Evolutionary conservation across 2,113 vertebrate genomes (phyloP).

Genomic region (Todiramphus saurophagus): DNA sequence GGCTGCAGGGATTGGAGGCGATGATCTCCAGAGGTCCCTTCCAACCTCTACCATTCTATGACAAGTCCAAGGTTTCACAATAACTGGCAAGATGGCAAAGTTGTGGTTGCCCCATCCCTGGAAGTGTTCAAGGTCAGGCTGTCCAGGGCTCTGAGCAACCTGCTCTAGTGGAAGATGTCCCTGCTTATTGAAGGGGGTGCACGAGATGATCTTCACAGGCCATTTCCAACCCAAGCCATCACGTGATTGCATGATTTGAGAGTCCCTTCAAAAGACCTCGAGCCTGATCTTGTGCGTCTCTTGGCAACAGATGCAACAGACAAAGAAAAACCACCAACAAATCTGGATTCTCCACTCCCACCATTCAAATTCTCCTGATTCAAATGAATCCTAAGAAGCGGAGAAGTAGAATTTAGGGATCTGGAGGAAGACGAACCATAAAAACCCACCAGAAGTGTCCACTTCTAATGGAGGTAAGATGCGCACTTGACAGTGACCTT

Average conservation of each 20-base stretch:
- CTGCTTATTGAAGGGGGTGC: too few species aligned
- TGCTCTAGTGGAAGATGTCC: too few species aligned
- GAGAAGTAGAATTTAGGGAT: background rate
- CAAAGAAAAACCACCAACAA: background rate
- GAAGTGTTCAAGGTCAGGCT: too few species aligned
- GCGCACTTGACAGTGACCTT: background rate
- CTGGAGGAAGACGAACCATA: background rate
- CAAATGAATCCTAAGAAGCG: background rate
- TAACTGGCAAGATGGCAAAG: too few species aligned
- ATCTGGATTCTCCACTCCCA: background rate
- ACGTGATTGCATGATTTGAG: background rate
- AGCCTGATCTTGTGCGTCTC: background rate
- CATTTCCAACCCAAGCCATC: too few species aligned
- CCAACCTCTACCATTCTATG: too few species aligned
- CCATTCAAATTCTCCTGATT: background rate
- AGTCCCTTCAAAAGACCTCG: background rate
- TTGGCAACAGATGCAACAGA: background rate
- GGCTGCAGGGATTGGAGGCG: too few species aligned
- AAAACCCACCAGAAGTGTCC: background rate
- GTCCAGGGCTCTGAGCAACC: too few species aligned
- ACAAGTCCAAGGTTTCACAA: too few species aligned
- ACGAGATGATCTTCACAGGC: too few species aligned
- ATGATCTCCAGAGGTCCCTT: too few species aligned
- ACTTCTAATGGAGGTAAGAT: background rate
- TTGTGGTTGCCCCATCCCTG: too few species aligned